Evolutionary conservation across 1,140 invertebrate species (phyloP), one percentile per base, ranked within the genome.

Genomic region (Anastrepha obliqua): DNA sequence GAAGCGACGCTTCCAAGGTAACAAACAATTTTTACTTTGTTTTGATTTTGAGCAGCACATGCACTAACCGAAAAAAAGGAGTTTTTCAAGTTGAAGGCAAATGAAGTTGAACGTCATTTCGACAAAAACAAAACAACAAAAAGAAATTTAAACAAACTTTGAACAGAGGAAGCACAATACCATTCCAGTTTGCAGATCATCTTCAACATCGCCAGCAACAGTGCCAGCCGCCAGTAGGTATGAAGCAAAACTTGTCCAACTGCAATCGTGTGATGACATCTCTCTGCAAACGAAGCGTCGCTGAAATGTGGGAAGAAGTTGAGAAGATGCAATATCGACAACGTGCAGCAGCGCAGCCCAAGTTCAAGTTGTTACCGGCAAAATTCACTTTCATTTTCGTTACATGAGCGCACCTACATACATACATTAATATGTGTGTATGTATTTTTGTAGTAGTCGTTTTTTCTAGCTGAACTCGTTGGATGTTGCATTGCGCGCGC

Each of bases 161-260:
- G 15, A 4, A n/a, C 60, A n/a, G n/a, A 17, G 4, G 13, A 62
- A 13, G 60, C 13, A 62, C 8, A 62, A 62, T 62, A 62, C 60
- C 60, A 62, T 62, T 62, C 60, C 60, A 62, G 60, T 62, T 62
- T 62, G 60, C 9, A 62, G 60, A 62, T 62, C 60, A 62, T 62
- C 60, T n/a, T 62, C 15, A 62, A 5, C n/a, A 13, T 17, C 15
- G n/a, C 13, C 4, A 62, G 15, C n/a, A 62, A 62, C 51, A 6
- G 51, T 6, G 11, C 6, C 51, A 1, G 51, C 6, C 51, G 51
- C 11, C 51, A 8, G 58, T 8, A 58, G 7, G 58, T 62, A 62
- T 62, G 9, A 17, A 62, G 60, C 9, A 62, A 62, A 62, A 62
- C 60, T 62, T 62, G 60, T n/a, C 60, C 13, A 62, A 17, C 60